phyloP scores from a whole-genome alignment of 2,888 invertebrate species.

The Troides aeacus region DNA sequence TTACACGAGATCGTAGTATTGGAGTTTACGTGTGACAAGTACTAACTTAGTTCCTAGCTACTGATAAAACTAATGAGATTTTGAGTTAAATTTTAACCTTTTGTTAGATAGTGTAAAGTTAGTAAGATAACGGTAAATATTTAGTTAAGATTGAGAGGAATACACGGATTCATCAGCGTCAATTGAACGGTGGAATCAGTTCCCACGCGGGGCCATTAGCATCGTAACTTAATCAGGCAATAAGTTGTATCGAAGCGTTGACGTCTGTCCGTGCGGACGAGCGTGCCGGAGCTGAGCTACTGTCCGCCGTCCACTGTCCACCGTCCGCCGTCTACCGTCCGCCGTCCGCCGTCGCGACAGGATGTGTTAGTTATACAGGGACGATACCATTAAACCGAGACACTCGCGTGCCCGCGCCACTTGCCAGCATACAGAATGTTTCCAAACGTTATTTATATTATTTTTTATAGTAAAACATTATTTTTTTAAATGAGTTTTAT shows the following conservation, averaged over 20 bases:
- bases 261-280: slow-evolving; percentile 11
- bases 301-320: slow-evolving; percentile 9
- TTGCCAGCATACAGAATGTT: slow-evolving; percentile 39
- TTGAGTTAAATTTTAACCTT: too few relatives aligned
- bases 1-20: slow-evolving; percentile 40
- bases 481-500: too few relatives aligned
- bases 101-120: not conserved
- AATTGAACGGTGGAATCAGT: slow-evolving; percentile 5
- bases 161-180: slow-evolving; percentile 4
- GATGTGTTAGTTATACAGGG: slow-evolving; percentile 59
- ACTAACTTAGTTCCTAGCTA: not conserved
- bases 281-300: not conserved
- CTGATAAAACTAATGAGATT: not conserved
- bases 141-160: not conserved
- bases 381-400: slow-evolving; percentile 53
- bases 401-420: slow-evolving; percentile 50
- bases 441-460: not conserved
- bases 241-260: slow-evolving; percentile 19
- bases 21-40: slow-evolving; percentile 1
- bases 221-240: slow-evolving; percentile 18
- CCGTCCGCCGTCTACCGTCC: slow-evolving; percentile 7
- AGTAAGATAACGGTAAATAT: not conserved
- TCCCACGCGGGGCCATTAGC: slow-evolving; percentile 23
- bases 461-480: not conserved
- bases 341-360: slow-evolving; percentile 42